phyloP scores from a whole-genome alignment of 2,797 vertebrate species.

The Alectoris magna region DNA sequence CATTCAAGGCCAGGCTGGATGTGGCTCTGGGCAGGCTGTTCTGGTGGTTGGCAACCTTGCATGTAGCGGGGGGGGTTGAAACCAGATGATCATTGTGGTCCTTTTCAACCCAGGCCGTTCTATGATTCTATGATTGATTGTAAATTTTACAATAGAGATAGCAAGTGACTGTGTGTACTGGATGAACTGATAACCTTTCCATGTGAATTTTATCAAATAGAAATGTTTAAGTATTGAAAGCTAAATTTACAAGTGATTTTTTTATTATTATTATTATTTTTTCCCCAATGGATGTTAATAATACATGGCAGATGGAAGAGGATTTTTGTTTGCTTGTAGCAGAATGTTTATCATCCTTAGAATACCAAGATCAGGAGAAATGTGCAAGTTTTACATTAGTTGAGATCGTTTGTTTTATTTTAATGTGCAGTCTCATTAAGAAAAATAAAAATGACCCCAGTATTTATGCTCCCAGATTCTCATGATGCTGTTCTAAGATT shows the following conservation, averaged over 20 bases:
- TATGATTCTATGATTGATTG: no score
- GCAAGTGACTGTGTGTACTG: not conserved
- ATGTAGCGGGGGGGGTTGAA: no score
- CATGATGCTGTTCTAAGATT: constrained; percentile 97
- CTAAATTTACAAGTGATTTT: not conserved
- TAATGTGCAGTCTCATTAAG: not conserved
- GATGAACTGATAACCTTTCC: not conserved
- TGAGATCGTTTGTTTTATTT: not conserved
- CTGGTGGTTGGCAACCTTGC: no score
- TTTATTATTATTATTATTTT: not conserved
- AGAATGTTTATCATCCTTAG: not conserved
- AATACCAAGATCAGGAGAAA: not conserved
- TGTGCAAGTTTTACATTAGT: not conserved
- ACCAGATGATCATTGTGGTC: no score
- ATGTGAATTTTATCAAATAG: constrained; percentile 12
- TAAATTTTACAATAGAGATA: constrained; percentile 9
- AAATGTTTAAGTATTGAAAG: not conserved
- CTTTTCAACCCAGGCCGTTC: no score
- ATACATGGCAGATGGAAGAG: not conserved
- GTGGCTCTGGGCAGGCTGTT: no score
- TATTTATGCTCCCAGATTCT: constrained; percentile 85
- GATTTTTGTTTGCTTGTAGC: not conserved
- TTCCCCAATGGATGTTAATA: not conserved
- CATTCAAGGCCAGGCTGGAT: no score
- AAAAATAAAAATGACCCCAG: constrained; percentile 20